Evolutionary conservation across 2,797 vertebrate genomes (phyloP).

Genomic region (Geotrypetes seraphini): DNA sequence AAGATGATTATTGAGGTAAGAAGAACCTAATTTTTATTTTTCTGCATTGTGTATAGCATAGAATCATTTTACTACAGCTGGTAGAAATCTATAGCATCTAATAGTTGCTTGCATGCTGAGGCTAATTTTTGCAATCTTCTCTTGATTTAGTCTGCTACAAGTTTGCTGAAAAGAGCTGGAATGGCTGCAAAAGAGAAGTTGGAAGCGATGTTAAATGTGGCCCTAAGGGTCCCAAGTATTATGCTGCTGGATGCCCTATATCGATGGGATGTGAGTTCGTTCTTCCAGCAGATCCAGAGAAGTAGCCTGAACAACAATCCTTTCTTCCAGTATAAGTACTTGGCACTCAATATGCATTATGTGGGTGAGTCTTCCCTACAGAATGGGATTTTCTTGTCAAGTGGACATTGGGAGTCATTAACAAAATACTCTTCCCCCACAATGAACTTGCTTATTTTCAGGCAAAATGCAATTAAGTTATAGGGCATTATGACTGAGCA

Average conservation of each 20-base stretch:
- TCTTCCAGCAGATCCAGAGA: slow-evolving; percentile 98
- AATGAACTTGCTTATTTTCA: too few relatives aligned
- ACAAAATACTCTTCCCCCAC: too few relatives aligned
- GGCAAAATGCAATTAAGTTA: too few relatives aligned
- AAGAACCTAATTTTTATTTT: too few relatives aligned
- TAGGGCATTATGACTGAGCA: too few relatives aligned
- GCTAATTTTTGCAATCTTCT: slow-evolving; percentile 32
- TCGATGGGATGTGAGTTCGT: slow-evolving; percentile 95
- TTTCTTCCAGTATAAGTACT: slow-evolving; percentile 95
- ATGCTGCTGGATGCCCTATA: slow-evolving; percentile 95
- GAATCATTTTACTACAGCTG: too few relatives aligned
- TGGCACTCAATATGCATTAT: slow-evolving; percentile 97
- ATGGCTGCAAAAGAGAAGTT: slow-evolving; percentile 91
- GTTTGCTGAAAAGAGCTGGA: slow-evolving; percentile 30
- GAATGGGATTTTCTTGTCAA: too few relatives aligned
- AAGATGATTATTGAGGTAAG: too few relatives aligned
- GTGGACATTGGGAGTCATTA: too few relatives aligned
- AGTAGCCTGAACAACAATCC: slow-evolving; percentile 93
- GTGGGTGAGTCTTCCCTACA: slow-evolving; percentile 86
- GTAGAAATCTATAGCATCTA: slow-evolving; percentile 24
- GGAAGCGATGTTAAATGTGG: slow-evolving; percentile 92
- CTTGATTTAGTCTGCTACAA: slow-evolving; percentile 41
- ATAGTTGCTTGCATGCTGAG: slow-evolving; percentile 21
- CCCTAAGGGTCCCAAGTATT: slow-evolving; percentile 91
- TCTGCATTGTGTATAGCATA: too few relatives aligned